Evolutionary conservation across 2,888 invertebrate species (phyloP), one percentile per base, ranked within the genome.

Genomic region (Aricia artaxerxes): DNA sequence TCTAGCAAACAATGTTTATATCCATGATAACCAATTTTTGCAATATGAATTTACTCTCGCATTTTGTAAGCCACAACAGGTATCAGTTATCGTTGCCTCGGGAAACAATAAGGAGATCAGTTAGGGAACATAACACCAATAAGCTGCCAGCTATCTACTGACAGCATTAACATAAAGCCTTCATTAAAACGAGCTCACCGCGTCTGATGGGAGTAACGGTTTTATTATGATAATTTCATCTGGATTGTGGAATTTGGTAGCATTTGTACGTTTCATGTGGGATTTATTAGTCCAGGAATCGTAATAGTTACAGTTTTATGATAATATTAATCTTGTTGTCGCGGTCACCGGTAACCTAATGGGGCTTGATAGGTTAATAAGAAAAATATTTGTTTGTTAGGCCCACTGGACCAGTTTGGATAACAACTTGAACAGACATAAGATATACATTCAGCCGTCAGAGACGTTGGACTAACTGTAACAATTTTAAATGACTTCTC

Each of bases 211-310:
- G 35, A 69, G 13, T 69, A 35, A 69, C 69, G 69, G 16, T 69
- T 69, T 69, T 69, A 69, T 69, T 69, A 16, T 69, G 69, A 38
- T 69, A 69, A 69, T 69, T 35, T 69, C 13, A 69, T 69, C 69
- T 38, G 35, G 69, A 38, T 69, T 69, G 31, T 38, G 13, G 69
- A 69, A 31, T 64, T 64, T 38, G 11, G 31, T 57, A 57, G 16
- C 57, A 57, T 57, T 57, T 57, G 57, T 57, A 57, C 16, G 4
- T 57, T 57, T 4, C 1, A 16, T 4, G 16, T 57, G 4, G 16
- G 16, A 4, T 57, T 16, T 57, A 16, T 57, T 16, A 4, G 13
- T 53, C 13, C 53, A 44, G 9, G 44, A 44, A 44, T 44, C 44
- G 9, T 44, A 2, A 44, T 44, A 49, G 49, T 2, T 49, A 11